Percentiles rank a stretch among this genome's conserved stretches.
Evolutionary conservation across 1,140 invertebrate genomes (phyloP).

Genomic region (Drosophila novamexicana): DNA sequence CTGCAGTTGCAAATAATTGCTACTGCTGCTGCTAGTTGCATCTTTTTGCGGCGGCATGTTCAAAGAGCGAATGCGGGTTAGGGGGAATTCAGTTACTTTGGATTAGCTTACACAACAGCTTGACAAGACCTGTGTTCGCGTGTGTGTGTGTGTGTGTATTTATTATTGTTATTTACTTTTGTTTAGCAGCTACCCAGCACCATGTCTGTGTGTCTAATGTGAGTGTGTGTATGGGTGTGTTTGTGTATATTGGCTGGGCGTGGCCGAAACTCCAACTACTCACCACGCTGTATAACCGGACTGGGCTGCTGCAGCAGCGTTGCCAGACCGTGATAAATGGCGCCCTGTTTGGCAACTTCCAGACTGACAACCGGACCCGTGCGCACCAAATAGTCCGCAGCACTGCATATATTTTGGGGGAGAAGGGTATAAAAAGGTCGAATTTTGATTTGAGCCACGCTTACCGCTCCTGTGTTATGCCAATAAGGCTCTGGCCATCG

Average conservation of each 20-base stretch:
- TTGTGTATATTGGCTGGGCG: slow-evolving; percentile 41
- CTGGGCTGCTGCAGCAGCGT: slow-evolving; percentile 96
- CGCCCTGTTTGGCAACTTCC: slow-evolving; percentile 98
- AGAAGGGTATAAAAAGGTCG: too few relatives aligned
- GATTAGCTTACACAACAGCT: slow-evolving; percentile 67
- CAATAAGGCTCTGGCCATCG: slow-evolving; percentile 97
- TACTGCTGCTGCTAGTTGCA: slow-evolving; percentile 47
- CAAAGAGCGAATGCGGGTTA: slow-evolving; percentile 30
- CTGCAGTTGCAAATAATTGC: slow-evolving; percentile 50
- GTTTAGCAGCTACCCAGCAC: slow-evolving; percentile 67
- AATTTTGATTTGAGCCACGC: not conserved
- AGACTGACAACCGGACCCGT: slow-evolving; percentile 97
- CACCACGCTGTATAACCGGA: slow-evolving; percentile 93
- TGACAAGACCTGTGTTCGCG: slow-evolving; percentile 23
- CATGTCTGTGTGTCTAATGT: slow-evolving; percentile 35
- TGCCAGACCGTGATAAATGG: slow-evolving; percentile 97
- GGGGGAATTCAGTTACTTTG: slow-evolving; percentile 53
- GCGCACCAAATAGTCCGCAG: slow-evolving; percentile 97
- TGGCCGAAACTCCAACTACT: slow-evolving; percentile 58
- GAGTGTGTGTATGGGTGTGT: not conserved
- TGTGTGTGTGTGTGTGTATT: slow-evolving; percentile 29
- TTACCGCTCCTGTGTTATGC: slow-evolving; percentile 97
- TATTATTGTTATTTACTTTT: slow-evolving; percentile 21
- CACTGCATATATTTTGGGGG: slow-evolving; percentile 85
- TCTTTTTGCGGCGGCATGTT: slow-evolving; percentile 41